Conservation (phyloP, 2,888 invertebrate species). For the Tineola bisselliella region DNA sequence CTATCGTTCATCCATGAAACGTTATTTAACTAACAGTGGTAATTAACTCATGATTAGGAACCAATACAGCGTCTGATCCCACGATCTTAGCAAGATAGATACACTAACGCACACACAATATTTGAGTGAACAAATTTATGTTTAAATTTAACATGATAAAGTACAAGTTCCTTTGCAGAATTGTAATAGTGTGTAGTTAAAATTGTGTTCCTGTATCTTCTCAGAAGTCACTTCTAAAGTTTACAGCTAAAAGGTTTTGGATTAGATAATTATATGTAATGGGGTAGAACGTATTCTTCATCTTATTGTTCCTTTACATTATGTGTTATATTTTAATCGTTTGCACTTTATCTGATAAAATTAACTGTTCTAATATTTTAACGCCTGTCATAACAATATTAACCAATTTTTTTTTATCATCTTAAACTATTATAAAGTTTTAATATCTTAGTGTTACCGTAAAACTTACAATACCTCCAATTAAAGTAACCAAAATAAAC, state of each 20-base stretch:
- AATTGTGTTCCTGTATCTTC: conserved; percentile 33
- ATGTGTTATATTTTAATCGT: background rate
- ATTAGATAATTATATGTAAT: conserved; percentile 63
- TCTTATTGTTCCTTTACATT: background rate
- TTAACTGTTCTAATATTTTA: background rate
- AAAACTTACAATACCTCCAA: too few relatives aligned
- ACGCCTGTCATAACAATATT: background rate
- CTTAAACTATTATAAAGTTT: too few relatives aligned
- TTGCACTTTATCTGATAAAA: background rate
- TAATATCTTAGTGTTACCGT: too few relatives aligned
- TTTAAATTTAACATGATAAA: background rate
- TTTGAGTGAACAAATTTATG: background rate
- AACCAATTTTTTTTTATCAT: too few relatives aligned
- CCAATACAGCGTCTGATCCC: conserved; percentile 17
- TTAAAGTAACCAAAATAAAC: too few relatives aligned
- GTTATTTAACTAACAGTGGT: background rate
- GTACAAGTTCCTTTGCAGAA: conserved; percentile 3
- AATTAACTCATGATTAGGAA: conserved; percentile 14
- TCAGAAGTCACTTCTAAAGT: conserved; percentile 52
- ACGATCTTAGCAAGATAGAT: conserved; percentile 17
- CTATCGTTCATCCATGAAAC: background rate
- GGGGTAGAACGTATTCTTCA: conserved; percentile 8
- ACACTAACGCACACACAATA: background rate
- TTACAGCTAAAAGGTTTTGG: conserved; percentile 62
- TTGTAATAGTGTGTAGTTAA: background rate